Conservation (phyloP, 2,797 vertebrate genomes). For the Eurystomus glaucurus region DNA sequence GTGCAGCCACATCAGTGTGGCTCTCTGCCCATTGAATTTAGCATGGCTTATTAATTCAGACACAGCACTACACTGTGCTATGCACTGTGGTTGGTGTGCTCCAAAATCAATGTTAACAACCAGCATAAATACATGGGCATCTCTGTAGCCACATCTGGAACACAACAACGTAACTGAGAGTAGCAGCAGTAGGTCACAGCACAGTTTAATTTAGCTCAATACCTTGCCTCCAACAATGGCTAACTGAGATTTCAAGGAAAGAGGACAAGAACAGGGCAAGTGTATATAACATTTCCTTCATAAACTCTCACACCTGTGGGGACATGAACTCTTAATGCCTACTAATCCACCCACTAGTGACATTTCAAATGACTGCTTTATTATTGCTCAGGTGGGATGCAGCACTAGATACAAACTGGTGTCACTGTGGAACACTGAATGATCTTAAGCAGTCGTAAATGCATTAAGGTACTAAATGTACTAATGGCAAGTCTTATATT, state of each 20-base stretch:
- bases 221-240: not conserved
- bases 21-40: not conserved
- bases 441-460: not conserved
- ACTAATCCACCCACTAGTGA: not conserved
- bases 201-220: not conserved
- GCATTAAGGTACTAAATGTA: not conserved
- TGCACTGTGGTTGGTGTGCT: not conserved
- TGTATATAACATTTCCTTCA: not conserved
- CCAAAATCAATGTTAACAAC: not conserved
- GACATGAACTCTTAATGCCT: not conserved
- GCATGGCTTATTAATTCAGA: not conserved
- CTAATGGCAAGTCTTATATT: not conserved
- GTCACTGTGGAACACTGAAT: not conserved
- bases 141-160: not conserved
- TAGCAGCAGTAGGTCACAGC: not conserved
- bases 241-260: not conserved
- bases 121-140: not conserved
- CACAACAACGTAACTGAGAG: not conserved
- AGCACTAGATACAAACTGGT: not conserved
- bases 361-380: constrained; percentile 10
- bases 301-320: not conserved
- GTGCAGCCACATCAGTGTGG: not conserved
- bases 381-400: not conserved
- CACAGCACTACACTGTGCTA: not conserved
- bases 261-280: not conserved